Evolutionary conservation across 2,797 vertebrate genomes (phyloP).

Genomic region (Philypnodon macrostomus): DNA sequence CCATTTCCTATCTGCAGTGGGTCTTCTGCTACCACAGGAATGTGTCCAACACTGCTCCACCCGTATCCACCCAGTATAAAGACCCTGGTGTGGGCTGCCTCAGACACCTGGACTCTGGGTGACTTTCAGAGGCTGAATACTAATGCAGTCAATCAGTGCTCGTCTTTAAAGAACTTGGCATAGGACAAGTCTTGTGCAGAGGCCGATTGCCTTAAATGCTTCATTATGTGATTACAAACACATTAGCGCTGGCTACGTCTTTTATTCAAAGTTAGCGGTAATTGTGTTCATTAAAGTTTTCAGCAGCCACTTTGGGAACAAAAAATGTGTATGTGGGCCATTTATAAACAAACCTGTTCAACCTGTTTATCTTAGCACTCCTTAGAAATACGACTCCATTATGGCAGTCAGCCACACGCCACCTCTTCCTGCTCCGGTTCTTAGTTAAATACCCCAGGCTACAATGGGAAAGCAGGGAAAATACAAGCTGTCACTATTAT

Average conservation of each 20-base stretch:
- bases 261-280: conserved; percentile 19
- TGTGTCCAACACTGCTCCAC: conserved; percentile 56
- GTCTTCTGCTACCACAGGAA: conserved; percentile 51
- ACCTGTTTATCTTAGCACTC: conserved; percentile 54
- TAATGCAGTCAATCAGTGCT: conserved; percentile 56
- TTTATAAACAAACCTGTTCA: conserved; percentile 59
- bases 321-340: conserved; percentile 31
- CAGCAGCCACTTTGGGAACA: conserved; percentile 15
- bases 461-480: conserved; percentile 3
- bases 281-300: conserved; percentile 22
- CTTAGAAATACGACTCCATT: conserved; percentile 49
- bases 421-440: conserved; percentile 33
- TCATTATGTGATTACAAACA: conserved; percentile 42
- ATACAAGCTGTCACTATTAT: conserved; percentile 9
- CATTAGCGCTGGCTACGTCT: conserved; percentile 9
- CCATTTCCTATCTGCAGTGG: conserved; percentile 53
- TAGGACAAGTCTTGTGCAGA: conserved; percentile 25
- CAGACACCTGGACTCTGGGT: conserved; percentile 63
- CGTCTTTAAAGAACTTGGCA: conserved; percentile 48
- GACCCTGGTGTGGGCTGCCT: conserved; percentile 34
- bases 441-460: conserved; percentile 12
- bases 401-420: conserved; percentile 19
- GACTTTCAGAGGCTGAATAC: conserved; percentile 54
- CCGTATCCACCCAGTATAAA: conserved; percentile 50
- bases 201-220: conserved; percentile 31